Evolutionary conservation across 1,140 invertebrate species (phyloP).

Genomic region (Pemphigus obesinymphae): DNA sequence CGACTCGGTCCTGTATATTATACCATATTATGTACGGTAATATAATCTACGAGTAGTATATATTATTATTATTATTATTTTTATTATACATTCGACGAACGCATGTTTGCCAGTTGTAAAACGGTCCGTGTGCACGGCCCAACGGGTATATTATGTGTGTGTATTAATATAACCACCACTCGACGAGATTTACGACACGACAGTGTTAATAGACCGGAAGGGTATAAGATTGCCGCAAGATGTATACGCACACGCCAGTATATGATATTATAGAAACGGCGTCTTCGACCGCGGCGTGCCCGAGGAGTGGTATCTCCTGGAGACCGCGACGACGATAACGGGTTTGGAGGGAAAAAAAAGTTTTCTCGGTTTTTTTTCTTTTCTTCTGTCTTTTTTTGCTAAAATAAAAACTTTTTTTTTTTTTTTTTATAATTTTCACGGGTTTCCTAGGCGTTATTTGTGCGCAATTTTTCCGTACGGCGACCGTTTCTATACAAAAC

Average conservation of each 20-base stretch:
- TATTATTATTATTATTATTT: background rate
- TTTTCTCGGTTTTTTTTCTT: background rate
- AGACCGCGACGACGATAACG: background rate
- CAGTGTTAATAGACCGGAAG: conserved; percentile 20
- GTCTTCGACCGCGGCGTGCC: background rate
- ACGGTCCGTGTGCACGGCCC: background rate
- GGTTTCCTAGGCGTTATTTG: no score
- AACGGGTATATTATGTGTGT: no score
- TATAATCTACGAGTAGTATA: no score
- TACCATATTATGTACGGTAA: no score
- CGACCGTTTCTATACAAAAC: no score
- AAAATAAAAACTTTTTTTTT: no score
- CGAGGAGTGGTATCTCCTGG: no score
- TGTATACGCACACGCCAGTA: background rate
- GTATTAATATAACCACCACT: background rate
- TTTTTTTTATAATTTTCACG: background rate
- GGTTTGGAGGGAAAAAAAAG: background rate
- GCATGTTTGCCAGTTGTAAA: background rate
- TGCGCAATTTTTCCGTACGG: no score
- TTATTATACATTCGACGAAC: background rate
- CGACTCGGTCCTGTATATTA: background rate
- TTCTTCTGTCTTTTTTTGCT: no score
- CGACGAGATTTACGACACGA: conserved; percentile 20
- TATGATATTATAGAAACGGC: background rate
- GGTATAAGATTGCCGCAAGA: background rate